Evolutionary conservation across 92 coral and sea anemone species (phyloP), one percentile per base, ranked within the genome.

Genomic region (Parazoanthus atlanticus): DNA sequence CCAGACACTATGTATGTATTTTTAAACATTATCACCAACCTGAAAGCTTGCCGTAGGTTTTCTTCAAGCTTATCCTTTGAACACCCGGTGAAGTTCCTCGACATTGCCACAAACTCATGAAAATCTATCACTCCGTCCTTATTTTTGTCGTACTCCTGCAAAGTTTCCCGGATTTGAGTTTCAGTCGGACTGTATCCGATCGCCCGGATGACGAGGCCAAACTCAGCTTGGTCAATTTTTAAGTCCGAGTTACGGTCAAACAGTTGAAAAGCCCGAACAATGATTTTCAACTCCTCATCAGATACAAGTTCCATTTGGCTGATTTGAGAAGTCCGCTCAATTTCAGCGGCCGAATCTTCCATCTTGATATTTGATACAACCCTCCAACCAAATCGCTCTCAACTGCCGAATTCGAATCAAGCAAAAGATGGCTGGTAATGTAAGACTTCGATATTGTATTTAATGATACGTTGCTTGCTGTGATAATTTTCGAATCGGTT

Each of bases 41-140:
- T 93, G 91, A 95, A 95, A 16, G 98, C 98, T 65, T 95, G 92
- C 30, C 98, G 88, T 40, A 95, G 88, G 52, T 90, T 93, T 34
- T 95, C 93, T 78, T 95, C 98, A 28, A 91, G 92, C 66, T 90
- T 93, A 21, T 93, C 92, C 30, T 85, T 91, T 31, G 92, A 69
- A 65, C 98, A 91, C 21, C 96, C 98, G 36, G 91, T 89, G 71
- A 95, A 92, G 82, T 93, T 85, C 25, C 90, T 82, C 36, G 98
- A 92, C 98, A 95, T 95, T 70, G 90, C 43, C 66, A 95, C 94
- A 78, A 95, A 95, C 86, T 95, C 98, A 32, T 93, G 93, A 29
- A 95, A 95, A 74, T 95, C 98, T 72, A 95, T 95, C 54, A 91
- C 98, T 1, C 98, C 98, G 61, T 95, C 98, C 64, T 86, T 86